Evolutionary conservation across 1,140 invertebrate genomes (phyloP).

Genomic region (Papilio aristodemus): DNA sequence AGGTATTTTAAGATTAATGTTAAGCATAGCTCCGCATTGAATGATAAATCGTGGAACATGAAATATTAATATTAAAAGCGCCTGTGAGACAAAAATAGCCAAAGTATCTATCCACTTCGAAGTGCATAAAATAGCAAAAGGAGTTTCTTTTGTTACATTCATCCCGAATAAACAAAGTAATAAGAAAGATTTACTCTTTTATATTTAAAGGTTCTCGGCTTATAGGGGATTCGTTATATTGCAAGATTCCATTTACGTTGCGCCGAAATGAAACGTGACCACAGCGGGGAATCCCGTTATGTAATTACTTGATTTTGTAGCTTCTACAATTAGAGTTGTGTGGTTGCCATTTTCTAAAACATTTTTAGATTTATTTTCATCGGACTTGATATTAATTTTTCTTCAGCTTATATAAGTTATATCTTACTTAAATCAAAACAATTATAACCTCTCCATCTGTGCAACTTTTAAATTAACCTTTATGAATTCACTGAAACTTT

Average conservation of each 20-base stretch:
- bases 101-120: not conserved
- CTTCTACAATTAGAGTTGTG: not conserved
- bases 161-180: too few relatives aligned
- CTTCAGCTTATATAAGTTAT: too few relatives aligned
- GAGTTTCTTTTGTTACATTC: not conserved
- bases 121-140: not conserved
- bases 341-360: not conserved
- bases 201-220: not conserved
- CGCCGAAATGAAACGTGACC: slow-evolving; percentile 8
- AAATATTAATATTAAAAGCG: not conserved
- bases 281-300: not conserved
- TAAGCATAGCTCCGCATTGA: not conserved
- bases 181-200: not conserved
- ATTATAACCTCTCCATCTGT: too few relatives aligned
- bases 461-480: too few relatives aligned
- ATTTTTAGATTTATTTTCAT: not conserved
- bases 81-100: slow-evolving; percentile 1
- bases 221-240: not conserved
- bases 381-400: too few relatives aligned
- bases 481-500: too few relatives aligned
- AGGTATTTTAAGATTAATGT: slow-evolving; percentile 5
- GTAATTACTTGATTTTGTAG: not conserved
- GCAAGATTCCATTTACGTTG: not conserved
- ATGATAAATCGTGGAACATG: slow-evolving; percentile 3
- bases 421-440: too few relatives aligned